Evolutionary conservation across 2,888 invertebrate species (phyloP), one percentile per base, ranked within the genome.

Genomic region (Archips crataeganus): DNA sequence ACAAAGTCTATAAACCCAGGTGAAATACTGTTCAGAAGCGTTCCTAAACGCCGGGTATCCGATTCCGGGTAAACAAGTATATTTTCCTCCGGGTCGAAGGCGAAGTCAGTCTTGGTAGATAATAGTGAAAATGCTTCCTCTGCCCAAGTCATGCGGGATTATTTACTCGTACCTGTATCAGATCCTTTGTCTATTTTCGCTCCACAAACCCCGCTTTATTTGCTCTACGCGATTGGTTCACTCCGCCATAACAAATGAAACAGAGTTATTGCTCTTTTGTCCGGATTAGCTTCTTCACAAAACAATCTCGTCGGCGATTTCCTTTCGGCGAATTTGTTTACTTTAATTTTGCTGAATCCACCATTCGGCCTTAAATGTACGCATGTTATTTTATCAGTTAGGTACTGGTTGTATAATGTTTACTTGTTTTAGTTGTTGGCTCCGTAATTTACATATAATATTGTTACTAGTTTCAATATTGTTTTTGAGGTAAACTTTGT

Each of bases 141-240:
- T 82, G 81, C 81, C 85, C 85, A 81, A 89, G 84, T 85, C 88
- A 86, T 87, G 88, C 88, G 87, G 88, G 85, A 88, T 90, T 80
- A 81, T 78, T 80, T 76, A 77, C 76, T 70, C 60, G 70, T 92
- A 92, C 93, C 93, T 93, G 92, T 91, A 89, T 91, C 87, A 84
- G 89, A 90, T 89, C 90, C 91, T 91, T 92, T 92, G 92, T 93
- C 91, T 93, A 89, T 92, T 93, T 88, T 90, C 90, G 92, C 90
- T 91, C 82, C 89, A 91, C 89, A 87, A 91, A 90, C 85, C 89
- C 82, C 81, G 85, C 85, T 90, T 90, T 92, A 93, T 93, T 93
- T 91, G 86, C 86, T 90, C 85, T 84, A 85, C 86, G 84, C 89
- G 89, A 93, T 93, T 91, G 90, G 88, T 87, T 92, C 89, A 89